A percentile compares a stretch with the other conserved stretches of the same genome.
These are phyloP conservation scores for Ptychochromis oligacanthus DNA, from an alignment of 2,113 vertebrate species.

Conservation along the genomic window DNA sequence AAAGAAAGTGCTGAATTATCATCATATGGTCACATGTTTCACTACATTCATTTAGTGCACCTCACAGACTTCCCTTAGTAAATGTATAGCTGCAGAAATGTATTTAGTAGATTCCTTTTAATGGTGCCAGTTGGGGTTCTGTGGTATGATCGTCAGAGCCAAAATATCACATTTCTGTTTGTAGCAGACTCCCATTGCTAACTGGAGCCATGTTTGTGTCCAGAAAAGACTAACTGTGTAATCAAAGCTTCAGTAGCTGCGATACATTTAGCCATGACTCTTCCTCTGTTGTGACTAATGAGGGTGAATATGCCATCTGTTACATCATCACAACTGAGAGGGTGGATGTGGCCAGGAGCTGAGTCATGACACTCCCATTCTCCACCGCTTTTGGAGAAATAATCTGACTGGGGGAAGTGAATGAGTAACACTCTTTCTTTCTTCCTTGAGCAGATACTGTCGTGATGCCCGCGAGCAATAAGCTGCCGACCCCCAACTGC, in stretches of 20 bases:
- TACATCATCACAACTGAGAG: conserved; percentile 67
- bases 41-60: neutral
- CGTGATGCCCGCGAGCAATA: conserved; percentile 36
- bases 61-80: neutral
- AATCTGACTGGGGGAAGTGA: conserved; percentile 34
- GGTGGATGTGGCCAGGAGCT: conserved; percentile 64
- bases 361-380: conserved; percentile 70
- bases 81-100: neutral
- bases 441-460: conserved; percentile 35
- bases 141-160: neutral
- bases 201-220: conserved; percentile 20
- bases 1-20: neutral
- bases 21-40: neutral
- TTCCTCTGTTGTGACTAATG: conserved; percentile 66
- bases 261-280: conserved; percentile 52
- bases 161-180: conserved; percentile 31
- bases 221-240: conserved; percentile 42
- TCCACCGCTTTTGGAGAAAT: conserved; percentile 45
- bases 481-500: conserved; percentile 41
- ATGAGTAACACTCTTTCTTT: conserved; percentile 31
- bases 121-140: neutral
- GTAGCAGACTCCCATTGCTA: conserved; percentile 8
- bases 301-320: conserved; percentile 68
- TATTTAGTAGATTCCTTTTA: neutral
- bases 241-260: conserved; percentile 39